These are phyloP conservation scores for Ctenosaura bakeri DNA, from an alignment of 2,797 vertebrate species.

Conservation along the genomic window DNA sequence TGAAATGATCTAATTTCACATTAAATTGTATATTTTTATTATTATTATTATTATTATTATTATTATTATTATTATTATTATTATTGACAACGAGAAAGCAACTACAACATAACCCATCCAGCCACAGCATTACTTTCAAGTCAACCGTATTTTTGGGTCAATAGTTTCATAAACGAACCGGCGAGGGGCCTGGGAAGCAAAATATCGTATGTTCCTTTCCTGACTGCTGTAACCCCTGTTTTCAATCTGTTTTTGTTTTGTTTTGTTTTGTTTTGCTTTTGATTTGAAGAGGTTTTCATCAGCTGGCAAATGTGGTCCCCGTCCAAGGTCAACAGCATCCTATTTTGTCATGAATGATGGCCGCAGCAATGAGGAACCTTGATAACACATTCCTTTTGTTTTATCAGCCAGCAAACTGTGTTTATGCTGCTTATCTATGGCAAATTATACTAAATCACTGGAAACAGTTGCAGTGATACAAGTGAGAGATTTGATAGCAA, in stretches of 20 bases:
- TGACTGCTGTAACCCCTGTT: slow-evolving; percentile 45
- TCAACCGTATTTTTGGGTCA: slow-evolving; percentile 44
- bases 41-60: no score
- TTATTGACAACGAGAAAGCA: not conserved
- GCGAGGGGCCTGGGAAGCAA: not conserved
- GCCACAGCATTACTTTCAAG: slow-evolving; percentile 46
- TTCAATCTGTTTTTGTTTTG: slow-evolving; percentile 5
- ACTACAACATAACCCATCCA: not conserved
- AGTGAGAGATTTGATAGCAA: slow-evolving; percentile 45
- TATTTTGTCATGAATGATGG: slow-evolving; percentile 41
- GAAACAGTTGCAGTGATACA: slow-evolving; percentile 29
- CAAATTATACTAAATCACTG: slow-evolving; percentile 44
- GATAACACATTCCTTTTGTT: slow-evolving; percentile 54
- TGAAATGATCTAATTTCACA: not conserved
- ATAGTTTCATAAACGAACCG: slow-evolving; percentile 47
- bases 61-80: no score
- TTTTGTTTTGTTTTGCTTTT: slow-evolving; percentile 40
- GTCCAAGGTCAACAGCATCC: slow-evolving; percentile 37
- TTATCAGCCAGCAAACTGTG: slow-evolving; percentile 48
- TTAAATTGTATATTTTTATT: not conserved
- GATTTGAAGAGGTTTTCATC: slow-evolving; percentile 58
- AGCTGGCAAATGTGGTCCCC: slow-evolving; percentile 14
- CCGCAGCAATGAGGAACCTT: slow-evolving; percentile 49
- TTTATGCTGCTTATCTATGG: slow-evolving; percentile 56
- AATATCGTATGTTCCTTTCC: slow-evolving; percentile 23